Evolutionary conservation across 2,888 invertebrate species (phyloP), one percentile per base, ranked within the genome.

Genomic region (Unio delphinus): DNA sequence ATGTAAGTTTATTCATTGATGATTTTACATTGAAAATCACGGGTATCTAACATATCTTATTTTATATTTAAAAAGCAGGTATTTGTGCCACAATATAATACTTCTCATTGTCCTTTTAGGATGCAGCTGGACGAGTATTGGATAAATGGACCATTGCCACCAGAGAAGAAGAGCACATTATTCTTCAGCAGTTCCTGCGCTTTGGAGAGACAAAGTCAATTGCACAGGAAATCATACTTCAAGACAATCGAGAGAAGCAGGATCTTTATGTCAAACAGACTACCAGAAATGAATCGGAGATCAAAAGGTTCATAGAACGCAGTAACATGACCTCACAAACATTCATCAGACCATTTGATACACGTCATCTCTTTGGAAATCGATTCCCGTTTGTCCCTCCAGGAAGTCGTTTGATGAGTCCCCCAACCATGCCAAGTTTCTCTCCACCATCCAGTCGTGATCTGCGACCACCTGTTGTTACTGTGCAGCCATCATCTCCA

Each of bases 81-180:
- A 15, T 45, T 11, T 45, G 11, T 45, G 8, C 45, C 45, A 45
- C 45, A 45, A 15, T 45, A 45, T 11, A 45, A 45, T 45, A 15
- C 45, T 45, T 45, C 45, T 45, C 45, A 45, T 55, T 64, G 15
- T 58, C 58, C 67, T 81, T 87, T 45, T 87, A 96, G 95, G 95
- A 95, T 92, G 93, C 94, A 84, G 93, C 94, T 91, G 94, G 95
- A 84, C 93, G 93, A 90, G 92, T 94, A 88, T 92, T 96, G 91
- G 95, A 96, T 92, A 93, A 94, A 92, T 96, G 96, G 96, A 94
- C 94, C 87, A 94, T 96, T 89, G 94, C 95, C 89, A 95, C 94
- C 84, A 92, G 94, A 86, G 95, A 96, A 90, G 96, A 97, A 91
- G 96, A 97, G 92, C 95, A 95, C 89, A 92, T 96, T 91, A 95